A percentile compares a stretch with the other conserved stretches of the same genome.
phyloP scores from a whole-genome alignment of 2,888 invertebrate species.

The Caenorhabditis auriculariae region DNA sequence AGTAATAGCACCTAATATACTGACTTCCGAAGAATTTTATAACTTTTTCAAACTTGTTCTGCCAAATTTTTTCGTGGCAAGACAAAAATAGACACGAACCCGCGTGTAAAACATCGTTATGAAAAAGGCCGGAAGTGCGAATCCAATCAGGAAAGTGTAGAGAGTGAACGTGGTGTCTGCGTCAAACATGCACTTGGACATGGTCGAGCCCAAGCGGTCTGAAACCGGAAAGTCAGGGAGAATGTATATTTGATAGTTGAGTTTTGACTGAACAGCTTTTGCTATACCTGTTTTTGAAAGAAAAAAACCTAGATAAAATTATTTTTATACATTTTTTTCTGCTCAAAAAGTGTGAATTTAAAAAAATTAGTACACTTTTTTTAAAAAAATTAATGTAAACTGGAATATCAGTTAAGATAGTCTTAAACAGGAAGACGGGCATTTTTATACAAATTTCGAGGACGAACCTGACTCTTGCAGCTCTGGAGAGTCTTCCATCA shows the following conservation, averaged over 20 bases:
- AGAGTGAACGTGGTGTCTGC: slow-evolving; percentile 54
- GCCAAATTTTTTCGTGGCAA: background rate
- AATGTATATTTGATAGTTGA: background rate
- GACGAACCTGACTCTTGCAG: slow-evolving; percentile 36
- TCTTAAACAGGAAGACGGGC: background rate
- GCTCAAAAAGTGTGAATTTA: background rate
- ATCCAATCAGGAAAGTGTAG: slow-evolving; percentile 59
- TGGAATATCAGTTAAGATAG: background rate
- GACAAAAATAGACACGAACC: slow-evolving; percentile 36
- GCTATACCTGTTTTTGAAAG: background rate
- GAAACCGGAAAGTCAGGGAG: slow-evolving; percentile 1
- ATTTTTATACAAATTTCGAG: background rate
- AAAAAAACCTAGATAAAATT: background rate
- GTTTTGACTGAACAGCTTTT: no score
- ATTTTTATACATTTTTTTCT: background rate
- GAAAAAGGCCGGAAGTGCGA: slow-evolving; percentile 55
- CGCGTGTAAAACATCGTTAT: slow-evolving; percentile 57
- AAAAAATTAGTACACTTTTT: background rate
- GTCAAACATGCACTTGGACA: slow-evolving; percentile 59
- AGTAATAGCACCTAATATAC: no score
- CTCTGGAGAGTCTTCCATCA: slow-evolving; percentile 35
- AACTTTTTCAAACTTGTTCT: background rate
- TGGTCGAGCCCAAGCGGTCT: slow-evolving; percentile 41
- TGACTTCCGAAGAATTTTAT: no score
- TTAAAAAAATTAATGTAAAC: background rate